Evolutionary conservation across 1,140 invertebrate genomes (phyloP).

Genomic region (Drosophila dunni): DNA sequence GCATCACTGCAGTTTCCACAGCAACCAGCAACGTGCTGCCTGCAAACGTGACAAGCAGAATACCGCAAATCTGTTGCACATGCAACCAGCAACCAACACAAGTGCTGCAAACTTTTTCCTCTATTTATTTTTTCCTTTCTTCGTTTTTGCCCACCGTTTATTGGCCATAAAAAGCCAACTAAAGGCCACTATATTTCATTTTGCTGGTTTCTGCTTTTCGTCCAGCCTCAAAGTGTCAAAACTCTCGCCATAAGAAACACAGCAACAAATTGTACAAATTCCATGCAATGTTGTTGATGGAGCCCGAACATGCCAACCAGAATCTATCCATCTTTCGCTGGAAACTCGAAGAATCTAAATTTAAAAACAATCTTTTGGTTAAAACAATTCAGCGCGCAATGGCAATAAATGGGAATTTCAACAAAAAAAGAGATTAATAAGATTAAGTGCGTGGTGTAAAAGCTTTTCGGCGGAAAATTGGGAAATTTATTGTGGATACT

Average conservation of each 20-base stretch:
- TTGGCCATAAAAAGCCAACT: conserved; percentile 69
- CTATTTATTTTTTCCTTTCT: too few species aligned
- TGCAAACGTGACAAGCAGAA: conserved; percentile 28
- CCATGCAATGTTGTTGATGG: conserved; percentile 18
- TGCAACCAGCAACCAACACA: conserved; percentile 43
- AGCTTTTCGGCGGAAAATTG: neutral
- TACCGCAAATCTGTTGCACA: conserved; percentile 55
- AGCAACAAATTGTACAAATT: conserved; percentile 12
- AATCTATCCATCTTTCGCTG: neutral
- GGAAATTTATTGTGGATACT: neutral
- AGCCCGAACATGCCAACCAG: conserved; percentile 16
- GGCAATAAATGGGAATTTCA: conserved; percentile 17
- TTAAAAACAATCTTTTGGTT: conserved; percentile 1
- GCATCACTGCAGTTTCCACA: neutral
- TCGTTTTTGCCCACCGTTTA: conserved; percentile 34
- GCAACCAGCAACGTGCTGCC: too few species aligned
- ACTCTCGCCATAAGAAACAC: conserved; percentile 43
- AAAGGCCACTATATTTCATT: conserved; percentile 41
- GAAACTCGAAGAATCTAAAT: conserved; percentile 3
- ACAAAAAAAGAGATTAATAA: conserved; percentile 23
- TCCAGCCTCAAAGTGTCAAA: conserved; percentile 62
- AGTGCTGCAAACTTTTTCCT: conserved; percentile 45
- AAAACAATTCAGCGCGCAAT: conserved; percentile 35
- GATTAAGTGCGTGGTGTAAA: neutral
- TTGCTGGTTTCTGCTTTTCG: conserved; percentile 13